These are phyloP conservation scores for Liopterus haemorrhoidalis DNA, from an alignment of 2,888 invertebrate genomes.

Conservation along the genomic window DNA sequence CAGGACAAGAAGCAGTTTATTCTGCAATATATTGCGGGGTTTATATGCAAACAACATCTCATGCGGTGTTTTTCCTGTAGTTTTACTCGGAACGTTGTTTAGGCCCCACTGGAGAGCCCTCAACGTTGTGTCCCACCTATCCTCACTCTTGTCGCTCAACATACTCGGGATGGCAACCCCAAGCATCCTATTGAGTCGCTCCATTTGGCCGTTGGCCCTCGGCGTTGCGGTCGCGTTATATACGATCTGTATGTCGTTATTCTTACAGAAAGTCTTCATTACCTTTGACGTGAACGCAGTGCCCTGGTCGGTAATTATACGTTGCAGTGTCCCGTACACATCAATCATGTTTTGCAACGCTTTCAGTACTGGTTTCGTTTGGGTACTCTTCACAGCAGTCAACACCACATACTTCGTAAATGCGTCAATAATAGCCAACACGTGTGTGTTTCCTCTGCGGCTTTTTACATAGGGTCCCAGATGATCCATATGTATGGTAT, in stretches of 20 bases:
- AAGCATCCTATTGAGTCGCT: too few species aligned
- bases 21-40: too few species aligned
- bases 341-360: conserved; percentile 23
- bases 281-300: conserved; percentile 30
- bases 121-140: too few species aligned
- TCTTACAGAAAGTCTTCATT: conserved; percentile 31
- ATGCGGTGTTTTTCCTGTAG: too few species aligned
- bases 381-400: conserved; percentile 28
- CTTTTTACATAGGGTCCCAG: conserved; percentile 34
- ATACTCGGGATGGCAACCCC: too few species aligned
- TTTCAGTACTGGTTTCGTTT: conserved; percentile 24
- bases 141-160: too few species aligned
- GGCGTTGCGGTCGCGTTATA: conserved; percentile 28
- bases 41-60: too few species aligned
- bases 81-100: too few species aligned
- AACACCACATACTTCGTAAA: conserved; percentile 33
- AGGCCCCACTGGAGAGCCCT: too few species aligned
- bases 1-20: too few species aligned
- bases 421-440: conserved; percentile 32
- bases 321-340: conserved; percentile 28
- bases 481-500: conserved; percentile 30
- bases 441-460: conserved; percentile 29
- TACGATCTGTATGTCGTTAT: conserved; percentile 32
- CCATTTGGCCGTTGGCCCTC: conserved; percentile 35
- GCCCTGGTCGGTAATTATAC: conserved; percentile 34